phyloP scores from a whole-genome alignment of 2,888 invertebrate species.

The Tipula vernalis region DNA sequence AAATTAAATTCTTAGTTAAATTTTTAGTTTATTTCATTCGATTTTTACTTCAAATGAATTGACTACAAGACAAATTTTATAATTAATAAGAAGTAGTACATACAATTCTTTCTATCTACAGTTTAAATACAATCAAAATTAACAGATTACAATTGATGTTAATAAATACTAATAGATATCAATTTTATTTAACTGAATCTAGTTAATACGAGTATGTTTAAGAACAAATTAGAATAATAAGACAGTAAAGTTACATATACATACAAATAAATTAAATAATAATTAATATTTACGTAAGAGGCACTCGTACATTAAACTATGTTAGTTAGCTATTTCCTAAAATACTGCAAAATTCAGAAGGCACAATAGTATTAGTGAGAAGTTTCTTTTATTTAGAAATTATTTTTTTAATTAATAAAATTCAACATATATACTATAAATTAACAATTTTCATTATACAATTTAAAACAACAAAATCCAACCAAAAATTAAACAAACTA shows the following conservation, averaged over 20 bases:
- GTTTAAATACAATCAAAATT: neutral
- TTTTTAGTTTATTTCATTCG: too few species aligned
- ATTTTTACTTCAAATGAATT: too few species aligned
- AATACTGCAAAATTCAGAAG: neutral
- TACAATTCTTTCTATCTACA: neutral
- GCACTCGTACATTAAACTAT: neutral
- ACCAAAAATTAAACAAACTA: neutral
- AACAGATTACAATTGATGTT: neutral
- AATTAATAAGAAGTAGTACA: neutral
- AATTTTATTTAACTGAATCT: neutral
- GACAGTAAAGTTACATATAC: neutral
- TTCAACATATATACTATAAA: neutral
- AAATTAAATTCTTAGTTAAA: too few species aligned
- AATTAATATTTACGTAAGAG: neutral
- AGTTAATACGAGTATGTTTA: neutral
- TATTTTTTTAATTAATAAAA: neutral
- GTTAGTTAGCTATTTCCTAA: neutral
- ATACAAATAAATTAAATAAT: neutral
- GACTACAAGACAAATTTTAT: too few species aligned
- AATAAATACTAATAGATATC: neutral
- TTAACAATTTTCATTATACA: neutral
- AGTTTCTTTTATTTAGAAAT: neutral
- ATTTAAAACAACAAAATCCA: neutral
- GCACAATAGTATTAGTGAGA: neutral
- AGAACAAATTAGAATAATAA: neutral